phyloP scores from a whole-genome alignment of 2,113 vertebrate species.

The Phylloscopus whistleri region DNA sequence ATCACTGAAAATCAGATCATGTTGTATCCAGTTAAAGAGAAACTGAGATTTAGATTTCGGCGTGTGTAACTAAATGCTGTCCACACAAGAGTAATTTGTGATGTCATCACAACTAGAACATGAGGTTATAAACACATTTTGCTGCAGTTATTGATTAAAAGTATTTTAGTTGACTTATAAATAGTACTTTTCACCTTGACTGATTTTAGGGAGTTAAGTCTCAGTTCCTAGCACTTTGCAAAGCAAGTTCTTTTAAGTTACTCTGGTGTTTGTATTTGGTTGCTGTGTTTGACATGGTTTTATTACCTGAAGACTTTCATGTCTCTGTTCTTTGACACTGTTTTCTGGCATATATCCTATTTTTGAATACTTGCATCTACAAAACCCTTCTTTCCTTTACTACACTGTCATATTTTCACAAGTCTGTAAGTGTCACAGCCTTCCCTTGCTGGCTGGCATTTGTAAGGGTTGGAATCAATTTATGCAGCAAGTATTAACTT shows the following conservation, averaged over 20 bases:
- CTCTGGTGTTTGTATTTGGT: not conserved
- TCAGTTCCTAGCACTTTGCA: not conserved
- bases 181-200: not conserved
- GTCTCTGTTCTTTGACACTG: not conserved
- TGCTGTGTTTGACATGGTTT: not conserved
- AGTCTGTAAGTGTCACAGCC: not conserved
- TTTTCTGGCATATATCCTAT: not conserved
- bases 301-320: not conserved
- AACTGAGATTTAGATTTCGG: not conserved
- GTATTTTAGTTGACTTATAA: not conserved
- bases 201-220: not conserved
- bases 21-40: constrained; percentile 9
- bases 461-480: not conserved
- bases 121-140: not conserved
- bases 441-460: not conserved
- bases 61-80: not conserved
- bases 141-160: not conserved
- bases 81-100: not conserved
- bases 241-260: not conserved
- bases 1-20: not conserved
- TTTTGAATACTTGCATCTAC: not conserved
- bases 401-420: not conserved
- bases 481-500: not conserved
- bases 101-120: not conserved
- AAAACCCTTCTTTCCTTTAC: not conserved